Base-by-base conservation (phyloP, 2,113 vertebrate genomes). In the Dendrocopos noguchii region DNA sequence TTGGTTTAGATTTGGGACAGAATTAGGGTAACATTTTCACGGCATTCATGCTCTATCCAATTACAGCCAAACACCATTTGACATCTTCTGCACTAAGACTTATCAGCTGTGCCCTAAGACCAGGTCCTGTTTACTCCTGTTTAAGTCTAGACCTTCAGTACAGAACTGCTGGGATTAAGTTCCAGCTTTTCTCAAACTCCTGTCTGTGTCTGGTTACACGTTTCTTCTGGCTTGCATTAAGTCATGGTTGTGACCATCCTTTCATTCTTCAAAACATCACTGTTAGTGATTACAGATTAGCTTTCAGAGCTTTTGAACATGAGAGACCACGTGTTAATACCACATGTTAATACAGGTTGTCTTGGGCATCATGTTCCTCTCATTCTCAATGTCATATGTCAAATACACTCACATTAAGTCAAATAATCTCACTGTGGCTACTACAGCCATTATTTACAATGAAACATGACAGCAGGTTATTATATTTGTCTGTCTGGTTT, bases 161-260 rank as follows among this genome's bases (percentile, higher is more conserved):
- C 36, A 87, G 53, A 87, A 88, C 61, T 88, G 84, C 59, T 87
- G 50, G 57, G 39, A 82, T 55, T 34, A 67, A 82, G 61, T 55
- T 60, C 85, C 0, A 92, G 24, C 44, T 92, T 60, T 80, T 83
- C 34, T 66, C 87, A 73, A 60, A 28, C 12, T 68, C 44, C 29
- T 76, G 34, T 55, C 90, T 91, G 46, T 2, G 1, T 60, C 39
- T 75, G 29, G 66, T 91, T 83, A 80, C 4, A 4, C 22, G 44
- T 88, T 84, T 84, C 70, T 72, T 87, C 88, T 65, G 90, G 34
- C 72, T 95, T 84, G 70, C 74, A 81, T 91, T 86, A 92, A 57
- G 34, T 63, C 33, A 57, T 57, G 17, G n/a, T 46, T 85, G 68
- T 53, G 79, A 90, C 20, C n/a, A 56, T 50, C 22, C 31, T 74